A percentile compares a stretch with the other conserved stretches of the same genome.
Conservation (phyloP, 2,113 vertebrate genomes). For the Glareola pratincola region DNA sequence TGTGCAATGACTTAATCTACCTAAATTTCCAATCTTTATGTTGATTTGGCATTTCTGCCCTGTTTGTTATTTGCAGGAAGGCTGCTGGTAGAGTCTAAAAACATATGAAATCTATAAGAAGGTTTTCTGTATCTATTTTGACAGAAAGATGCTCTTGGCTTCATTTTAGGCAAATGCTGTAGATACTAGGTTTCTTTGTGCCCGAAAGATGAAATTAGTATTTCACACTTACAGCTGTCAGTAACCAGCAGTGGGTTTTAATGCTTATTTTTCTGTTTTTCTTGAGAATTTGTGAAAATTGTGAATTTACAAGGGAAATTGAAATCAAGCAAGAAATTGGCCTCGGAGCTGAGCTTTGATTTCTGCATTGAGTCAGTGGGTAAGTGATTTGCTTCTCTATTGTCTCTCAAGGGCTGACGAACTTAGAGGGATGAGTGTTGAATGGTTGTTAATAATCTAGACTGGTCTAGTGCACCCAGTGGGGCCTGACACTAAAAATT, state of each 20-base stretch:
- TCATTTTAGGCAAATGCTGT: neutral
- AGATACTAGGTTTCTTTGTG: neutral
- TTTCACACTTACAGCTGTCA: neutral
- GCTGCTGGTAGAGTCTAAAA: neutral
- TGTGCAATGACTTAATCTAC: neutral
- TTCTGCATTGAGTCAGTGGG: slow-evolving; percentile 96
- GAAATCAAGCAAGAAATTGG: slow-evolving; percentile 97
- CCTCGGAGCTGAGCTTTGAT: slow-evolving; percentile 96
- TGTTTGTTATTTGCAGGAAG: neutral
- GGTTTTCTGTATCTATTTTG: neutral
- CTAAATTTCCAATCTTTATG: neutral
- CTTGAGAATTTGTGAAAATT: slow-evolving; percentile 94
- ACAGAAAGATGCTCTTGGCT: neutral
- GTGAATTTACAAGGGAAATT: slow-evolving; percentile 95
- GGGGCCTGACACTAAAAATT: neutral
- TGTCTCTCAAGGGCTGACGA: neutral
- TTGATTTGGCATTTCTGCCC: neutral
- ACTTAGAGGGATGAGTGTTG: neutral
- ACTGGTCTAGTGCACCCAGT: neutral
- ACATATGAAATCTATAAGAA: rapidly evolving
- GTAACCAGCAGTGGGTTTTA: neutral
- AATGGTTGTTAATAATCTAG: neutral
- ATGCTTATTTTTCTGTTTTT: neutral
- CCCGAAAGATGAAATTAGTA: neutral
- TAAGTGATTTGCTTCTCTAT: slow-evolving; percentile 63